A percentile compares a stretch with the other conserved stretches of the same genome.
Conservation (phyloP, 2,888 invertebrate genomes). For the Gisinianus flammeolus region DNA sequence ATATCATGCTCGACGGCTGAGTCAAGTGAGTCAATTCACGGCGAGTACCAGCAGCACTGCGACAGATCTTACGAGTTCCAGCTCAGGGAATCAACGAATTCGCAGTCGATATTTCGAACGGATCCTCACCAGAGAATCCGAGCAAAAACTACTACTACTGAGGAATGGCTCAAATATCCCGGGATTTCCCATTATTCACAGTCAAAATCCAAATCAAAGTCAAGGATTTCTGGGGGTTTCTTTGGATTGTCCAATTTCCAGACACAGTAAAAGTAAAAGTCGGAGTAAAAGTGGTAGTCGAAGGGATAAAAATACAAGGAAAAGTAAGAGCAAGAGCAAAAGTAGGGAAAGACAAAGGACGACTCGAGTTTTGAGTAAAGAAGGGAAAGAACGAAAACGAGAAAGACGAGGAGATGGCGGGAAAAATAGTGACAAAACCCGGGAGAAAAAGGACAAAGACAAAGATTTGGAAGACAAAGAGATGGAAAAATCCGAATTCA, state of each 20-base stretch:
- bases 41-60: background rate
- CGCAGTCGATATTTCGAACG: too few relatives aligned
- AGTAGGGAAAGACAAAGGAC: background rate
- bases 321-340: background rate
- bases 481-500: too few relatives aligned
- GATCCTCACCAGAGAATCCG: background rate
- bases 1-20: background rate
- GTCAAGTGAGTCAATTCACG: background rate
- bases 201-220: background rate
- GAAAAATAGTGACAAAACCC: too few relatives aligned
- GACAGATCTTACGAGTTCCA: background rate
- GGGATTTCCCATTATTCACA: background rate
- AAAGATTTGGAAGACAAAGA: background rate
- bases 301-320: background rate
- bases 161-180: background rate
- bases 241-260: background rate
- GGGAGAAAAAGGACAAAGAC: background rate
- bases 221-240: too few relatives aligned
- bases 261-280: background rate
- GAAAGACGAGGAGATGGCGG: background rate
- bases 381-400: background rate
- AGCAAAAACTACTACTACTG: too few relatives aligned
- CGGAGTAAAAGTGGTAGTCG: too few relatives aligned
- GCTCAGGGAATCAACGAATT: too few relatives aligned
- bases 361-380: background rate